Percentiles rank a stretch among this genome's conserved stretches.
Conservation (phyloP, 2,797 vertebrate genomes). For the Clarias pachynema region DNA sequence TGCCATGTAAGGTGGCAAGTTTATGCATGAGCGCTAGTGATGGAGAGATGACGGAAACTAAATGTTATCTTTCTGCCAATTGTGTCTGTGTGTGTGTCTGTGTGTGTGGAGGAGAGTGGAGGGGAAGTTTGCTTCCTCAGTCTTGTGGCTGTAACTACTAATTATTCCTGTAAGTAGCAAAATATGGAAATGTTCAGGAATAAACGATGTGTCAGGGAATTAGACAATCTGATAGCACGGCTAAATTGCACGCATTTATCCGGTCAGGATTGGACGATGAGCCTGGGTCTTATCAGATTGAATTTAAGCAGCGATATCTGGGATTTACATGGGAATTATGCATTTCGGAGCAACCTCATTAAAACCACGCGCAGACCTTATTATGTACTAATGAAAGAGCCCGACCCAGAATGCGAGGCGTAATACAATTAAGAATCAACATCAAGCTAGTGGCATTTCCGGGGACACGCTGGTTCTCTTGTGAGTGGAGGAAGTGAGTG, state of each 20-base stretch:
- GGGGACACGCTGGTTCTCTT: constrained; percentile 40
- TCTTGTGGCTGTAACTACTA: constrained; percentile 50
- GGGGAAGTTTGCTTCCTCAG: constrained; percentile 42
- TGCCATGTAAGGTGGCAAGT: constrained; percentile 66
- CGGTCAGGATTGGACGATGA: constrained; percentile 59
- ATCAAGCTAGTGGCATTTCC: constrained; percentile 39
- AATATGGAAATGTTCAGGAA: constrained; percentile 66
- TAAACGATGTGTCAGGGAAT: constrained; percentile 65
- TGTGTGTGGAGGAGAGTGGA: constrained; percentile 24
- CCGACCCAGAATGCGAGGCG: constrained; percentile 34
- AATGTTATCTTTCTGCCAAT: constrained; percentile 66
- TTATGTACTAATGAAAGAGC: constrained; percentile 54
- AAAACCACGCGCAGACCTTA: constrained; percentile 60
- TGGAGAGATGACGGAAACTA: constrained; percentile 58
- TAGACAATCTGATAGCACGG: constrained; percentile 61
- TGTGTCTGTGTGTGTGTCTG: constrained; percentile 59
- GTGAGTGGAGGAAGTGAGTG: constrained; percentile 62
- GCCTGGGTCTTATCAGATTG: constrained; percentile 58
- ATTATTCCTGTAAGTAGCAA: constrained; percentile 62
- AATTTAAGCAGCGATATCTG: constrained; percentile 60
- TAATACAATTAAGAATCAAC: constrained; percentile 52
- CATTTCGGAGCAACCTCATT: constrained; percentile 58
- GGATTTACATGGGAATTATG: constrained; percentile 59
- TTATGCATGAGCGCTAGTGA: constrained; percentile 65
- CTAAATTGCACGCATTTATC: constrained; percentile 63